These are phyloP conservation scores for Phoxinus phoxinus DNA, from an alignment of 2,113 vertebrate genomes.

Conservation along the genomic window DNA sequence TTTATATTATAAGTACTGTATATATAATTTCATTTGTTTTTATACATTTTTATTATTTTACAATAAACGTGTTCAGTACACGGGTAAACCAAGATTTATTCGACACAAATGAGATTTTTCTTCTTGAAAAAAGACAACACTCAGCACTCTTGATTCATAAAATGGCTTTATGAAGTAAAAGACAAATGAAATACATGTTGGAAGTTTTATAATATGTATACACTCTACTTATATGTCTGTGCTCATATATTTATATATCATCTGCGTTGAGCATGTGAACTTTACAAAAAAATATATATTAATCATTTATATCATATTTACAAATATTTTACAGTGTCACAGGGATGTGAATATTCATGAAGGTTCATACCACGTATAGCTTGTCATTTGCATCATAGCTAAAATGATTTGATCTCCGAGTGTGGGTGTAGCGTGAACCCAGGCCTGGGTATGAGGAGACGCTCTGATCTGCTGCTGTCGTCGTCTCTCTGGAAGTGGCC, in stretches of 20 bases:
- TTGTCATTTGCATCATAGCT: constrained; percentile 40
- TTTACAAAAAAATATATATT: constrained; percentile 68
- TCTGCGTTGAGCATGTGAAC: constrained; percentile 55
- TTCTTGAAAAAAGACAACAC: constrained; percentile 35
- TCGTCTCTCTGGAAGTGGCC: constrained; percentile 37
- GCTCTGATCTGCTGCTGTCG: not conserved
- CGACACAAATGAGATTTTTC: not conserved
- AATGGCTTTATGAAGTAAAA: constrained; percentile 62
- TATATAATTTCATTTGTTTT: not conserved
- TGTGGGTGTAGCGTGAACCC: constrained; percentile 43
- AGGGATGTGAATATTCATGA: constrained; percentile 39
- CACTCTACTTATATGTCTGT: constrained; percentile 53
- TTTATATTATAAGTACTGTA: no score
- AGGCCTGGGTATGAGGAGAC: constrained; percentile 10
- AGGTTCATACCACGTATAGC: constrained; percentile 30
- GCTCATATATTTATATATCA: constrained; percentile 46
- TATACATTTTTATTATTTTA: not conserved
- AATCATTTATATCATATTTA: constrained; percentile 60
- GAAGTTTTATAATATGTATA: constrained; percentile 50
- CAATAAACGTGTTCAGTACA: not conserved
- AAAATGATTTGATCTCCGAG: constrained; percentile 31
- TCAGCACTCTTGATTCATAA: constrained; percentile 38
- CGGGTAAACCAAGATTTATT: constrained; percentile 5
- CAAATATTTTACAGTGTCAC: constrained; percentile 52
- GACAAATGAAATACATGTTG: constrained; percentile 61